Conservation (phyloP, 2,888 invertebrate species). For the Andrena bucephala region DNA sequence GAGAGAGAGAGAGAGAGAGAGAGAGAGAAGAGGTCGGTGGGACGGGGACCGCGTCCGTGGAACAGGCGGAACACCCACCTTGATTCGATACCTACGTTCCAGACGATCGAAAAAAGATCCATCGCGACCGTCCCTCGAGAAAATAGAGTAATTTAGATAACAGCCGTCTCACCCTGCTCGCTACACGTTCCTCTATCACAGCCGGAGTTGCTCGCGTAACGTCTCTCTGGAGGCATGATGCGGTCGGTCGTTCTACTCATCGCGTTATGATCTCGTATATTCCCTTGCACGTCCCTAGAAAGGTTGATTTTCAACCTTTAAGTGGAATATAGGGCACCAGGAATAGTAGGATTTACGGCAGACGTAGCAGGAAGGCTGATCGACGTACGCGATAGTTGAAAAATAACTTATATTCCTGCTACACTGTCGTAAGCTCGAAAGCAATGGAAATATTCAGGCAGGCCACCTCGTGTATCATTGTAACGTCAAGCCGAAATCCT, state of each 20-base stretch:
- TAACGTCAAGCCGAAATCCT: too few relatives aligned
- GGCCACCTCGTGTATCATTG: too few relatives aligned
- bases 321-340: too few relatives aligned
- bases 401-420: too few relatives aligned
- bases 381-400: too few relatives aligned
- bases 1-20: not conserved
- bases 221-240: conserved; percentile 49
- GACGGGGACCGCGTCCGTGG: conserved; percentile 26
- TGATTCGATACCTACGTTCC: conserved; percentile 71
- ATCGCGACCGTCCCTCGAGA: conserved; percentile 64
- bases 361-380: too few relatives aligned
- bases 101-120: conserved; percentile 67
- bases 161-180: conserved; percentile 46
- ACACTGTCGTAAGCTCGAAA: too few relatives aligned
- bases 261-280: conserved; percentile 17
- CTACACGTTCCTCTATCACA: conserved; percentile 37
- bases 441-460: too few relatives aligned
- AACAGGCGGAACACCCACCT: conserved; percentile 76
- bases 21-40: not conserved
- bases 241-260: conserved; percentile 18
- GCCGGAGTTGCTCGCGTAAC: conserved; percentile 43
- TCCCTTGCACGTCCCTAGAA: too few relatives aligned
- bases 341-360: too few relatives aligned
- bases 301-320: too few relatives aligned
- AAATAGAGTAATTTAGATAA: conserved; percentile 79